A percentile compares a stretch with the other conserved stretches of the same genome.
Conservation (phyloP, 2,888 invertebrate species). For the Oscheius sp. region DNA sequence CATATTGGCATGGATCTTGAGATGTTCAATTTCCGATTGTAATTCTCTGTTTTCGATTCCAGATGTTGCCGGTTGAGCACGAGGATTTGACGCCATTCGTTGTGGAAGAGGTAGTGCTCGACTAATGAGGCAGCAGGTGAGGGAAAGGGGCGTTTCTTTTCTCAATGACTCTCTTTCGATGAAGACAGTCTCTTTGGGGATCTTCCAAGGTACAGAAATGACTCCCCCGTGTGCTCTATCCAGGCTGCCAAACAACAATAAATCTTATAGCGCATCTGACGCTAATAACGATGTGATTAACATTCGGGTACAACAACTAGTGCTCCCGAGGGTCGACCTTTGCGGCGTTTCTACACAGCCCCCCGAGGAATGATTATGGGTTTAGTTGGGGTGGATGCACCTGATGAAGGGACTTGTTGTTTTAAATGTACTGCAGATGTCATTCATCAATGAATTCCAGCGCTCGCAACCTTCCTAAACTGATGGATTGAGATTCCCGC, state of each 20-base stretch:
- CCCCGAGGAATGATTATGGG: background rate
- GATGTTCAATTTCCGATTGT: too few species aligned
- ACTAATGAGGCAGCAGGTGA: too few species aligned
- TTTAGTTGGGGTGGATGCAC: background rate
- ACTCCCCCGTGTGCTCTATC: constrained; percentile 30
- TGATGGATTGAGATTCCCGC: constrained; percentile 21
- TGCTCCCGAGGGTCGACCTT: constrained; percentile 20
- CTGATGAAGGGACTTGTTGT: background rate
- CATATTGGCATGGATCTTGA: too few species aligned
- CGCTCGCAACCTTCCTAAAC: constrained; percentile 25
- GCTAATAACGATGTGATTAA: constrained; percentile 38
- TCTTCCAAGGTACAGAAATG: constrained; percentile 25
- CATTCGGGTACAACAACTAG: constrained; percentile 32
- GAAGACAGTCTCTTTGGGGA: constrained; percentile 7
- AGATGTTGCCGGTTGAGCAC: too few species aligned
- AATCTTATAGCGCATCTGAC: constrained; percentile 32
- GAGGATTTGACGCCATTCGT: too few species aligned
- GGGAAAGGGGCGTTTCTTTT: too few species aligned
- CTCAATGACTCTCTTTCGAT: background rate
- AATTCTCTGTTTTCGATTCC: too few species aligned
- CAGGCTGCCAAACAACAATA: constrained; percentile 30
- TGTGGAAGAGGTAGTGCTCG: too few species aligned
- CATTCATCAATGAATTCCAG: constrained; percentile 28
- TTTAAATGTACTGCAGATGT: constrained; percentile 24
- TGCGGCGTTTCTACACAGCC: constrained; percentile 11